Base-by-base conservation (phyloP, 2,888 invertebrate species). In the Seladonia tumulorum region DNA sequence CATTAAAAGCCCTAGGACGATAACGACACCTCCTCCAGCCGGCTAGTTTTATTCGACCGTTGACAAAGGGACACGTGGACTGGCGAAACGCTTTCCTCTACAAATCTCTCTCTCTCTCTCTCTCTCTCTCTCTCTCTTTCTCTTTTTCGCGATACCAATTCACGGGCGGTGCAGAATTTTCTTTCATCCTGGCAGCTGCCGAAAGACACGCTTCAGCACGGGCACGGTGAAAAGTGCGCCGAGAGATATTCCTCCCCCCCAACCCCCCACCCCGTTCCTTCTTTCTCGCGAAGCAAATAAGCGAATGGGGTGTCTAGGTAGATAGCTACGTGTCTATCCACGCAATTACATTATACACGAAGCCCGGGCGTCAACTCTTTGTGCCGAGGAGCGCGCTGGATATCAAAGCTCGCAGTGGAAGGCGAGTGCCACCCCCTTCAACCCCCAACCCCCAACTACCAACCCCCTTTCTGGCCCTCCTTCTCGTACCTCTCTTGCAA, bases 401-500 rank as follows among this genome's bases (percentile, higher is more conserved):
- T 90, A 91, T 88, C 90, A 90, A 90, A 90, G 90, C 90, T 80
- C 90, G 81, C 81, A 78, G 72, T 66, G 86, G 68, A 87, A 45
- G 49, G 76, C 78, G 77, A 53, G 35, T 81, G 60, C 63, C 35
- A 14, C 39, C 60, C n/a, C 22, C 47, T 68, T 14, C 39, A 35
- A 10, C 66, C 25, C 47, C 53, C 45, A 18, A 2, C 7, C 71
- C 79, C 68, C n/a, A n/a, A n/a, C n/a, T n/a, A n/a, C n/a, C n/a
- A n/a, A 2, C 18, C 25, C 22, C 29, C 42, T 7, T 29, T 25
- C 60, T 60, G 5, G 42, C 25, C 60, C 42, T 29, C 47, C 25
- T 18, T 42, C 75, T 42, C 25, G 25, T 29, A 68, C 49, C 79
- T 74, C 82, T 77, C 45, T 82, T 75, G 87, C 91, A 87, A 91